Evolutionary conservation across 2,888 invertebrate species (phyloP).

Genomic region (Cosmopolites sordidus): DNA sequence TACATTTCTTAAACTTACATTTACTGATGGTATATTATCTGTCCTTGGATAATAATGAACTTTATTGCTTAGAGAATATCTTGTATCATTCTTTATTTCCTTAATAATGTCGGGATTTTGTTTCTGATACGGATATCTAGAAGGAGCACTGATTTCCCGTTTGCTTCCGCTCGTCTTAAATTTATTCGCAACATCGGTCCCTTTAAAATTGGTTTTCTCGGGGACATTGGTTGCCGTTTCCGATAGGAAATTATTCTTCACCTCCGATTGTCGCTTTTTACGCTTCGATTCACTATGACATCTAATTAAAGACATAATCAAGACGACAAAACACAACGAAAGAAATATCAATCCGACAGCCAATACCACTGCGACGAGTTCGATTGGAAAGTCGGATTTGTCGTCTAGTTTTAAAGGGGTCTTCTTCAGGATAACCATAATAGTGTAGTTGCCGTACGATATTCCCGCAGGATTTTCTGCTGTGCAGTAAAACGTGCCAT

Average conservation of each 20-base stretch:
- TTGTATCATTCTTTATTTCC: conserved; percentile 39
- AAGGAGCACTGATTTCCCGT: background rate
- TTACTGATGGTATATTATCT: no score
- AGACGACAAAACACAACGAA: conserved; percentile 49
- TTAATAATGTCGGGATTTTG: conserved; percentile 38
- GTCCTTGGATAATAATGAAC: no score
- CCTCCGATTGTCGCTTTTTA: background rate
- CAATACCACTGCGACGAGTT: conserved; percentile 58
- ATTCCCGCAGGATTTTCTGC: conserved; percentile 83
- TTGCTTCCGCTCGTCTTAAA: conserved; percentile 1
- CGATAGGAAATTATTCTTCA: conserved; percentile 5
- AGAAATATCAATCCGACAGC: conserved; percentile 59
- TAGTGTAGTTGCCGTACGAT: conserved; percentile 74
- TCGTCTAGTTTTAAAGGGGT: conserved; percentile 28
- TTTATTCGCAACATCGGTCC: conserved; percentile 25
- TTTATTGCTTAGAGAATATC: no score
- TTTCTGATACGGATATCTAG: background rate
- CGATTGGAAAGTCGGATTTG: conserved; percentile 54
- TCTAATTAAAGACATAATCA: conserved; percentile 60
- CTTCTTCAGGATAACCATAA: conserved; percentile 70
- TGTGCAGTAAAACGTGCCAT: conserved; percentile 78
- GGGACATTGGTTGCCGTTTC: conserved; percentile 49
- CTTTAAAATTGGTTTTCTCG: conserved; percentile 60
- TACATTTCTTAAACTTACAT: no score
- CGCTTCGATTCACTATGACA: conserved; percentile 30